Evolutionary conservation across 2,113 vertebrate species (phyloP), one percentile per base, ranked within the genome.

Genomic region (Boleophthalmus pectinirostris): DNA sequence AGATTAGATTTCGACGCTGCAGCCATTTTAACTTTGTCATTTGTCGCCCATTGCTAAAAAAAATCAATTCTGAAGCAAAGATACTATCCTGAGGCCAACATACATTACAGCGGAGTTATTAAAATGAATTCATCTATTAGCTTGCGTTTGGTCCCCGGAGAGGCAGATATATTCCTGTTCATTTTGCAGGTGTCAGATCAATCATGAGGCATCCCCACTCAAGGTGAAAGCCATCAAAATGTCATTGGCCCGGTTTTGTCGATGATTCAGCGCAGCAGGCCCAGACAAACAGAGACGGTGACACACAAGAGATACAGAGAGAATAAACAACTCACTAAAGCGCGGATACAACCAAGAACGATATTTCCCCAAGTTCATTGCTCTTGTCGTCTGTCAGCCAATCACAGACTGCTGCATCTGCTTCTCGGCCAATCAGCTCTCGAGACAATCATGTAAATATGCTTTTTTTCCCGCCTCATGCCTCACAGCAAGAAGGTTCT

Each of bases 141-240:
- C 68, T 24, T 0, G 61, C 69, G 24, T 72, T 68, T 61, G 66
- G 20, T 60, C 21, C 74, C 70, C 0, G 23, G 86, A 73, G 84
- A 79, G 80, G 70, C 69, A 87, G 73, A 88, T 68, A 86, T 85
- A 84, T 82, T 85, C 80, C 71, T 77, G 78, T 86, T 88, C 80
- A 78, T 87, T 85, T 85, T 89, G 73, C 76, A 13, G 77, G 73
- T 80, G 89, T 87, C 87, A 82, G 89, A 90, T 91, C 89, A 88
- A 87, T 91, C 89, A 89, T 80, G 76, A 78, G 29, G 77, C 87
- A 83, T 88, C 84, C 80, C 76, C 67, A 83, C 72, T 89, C 85
- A 90, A 91, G 89, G 90, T 90, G 90, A 92, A 90, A 89, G 25
- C 76, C 85, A 86, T 86, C 78, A 85, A 88, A 80, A 64, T 86